A percentile compares a stretch with the other conserved stretches of the same genome.
Conservation (phyloP, 2,888 invertebrate genomes). For the Druceiella hillmani region DNA sequence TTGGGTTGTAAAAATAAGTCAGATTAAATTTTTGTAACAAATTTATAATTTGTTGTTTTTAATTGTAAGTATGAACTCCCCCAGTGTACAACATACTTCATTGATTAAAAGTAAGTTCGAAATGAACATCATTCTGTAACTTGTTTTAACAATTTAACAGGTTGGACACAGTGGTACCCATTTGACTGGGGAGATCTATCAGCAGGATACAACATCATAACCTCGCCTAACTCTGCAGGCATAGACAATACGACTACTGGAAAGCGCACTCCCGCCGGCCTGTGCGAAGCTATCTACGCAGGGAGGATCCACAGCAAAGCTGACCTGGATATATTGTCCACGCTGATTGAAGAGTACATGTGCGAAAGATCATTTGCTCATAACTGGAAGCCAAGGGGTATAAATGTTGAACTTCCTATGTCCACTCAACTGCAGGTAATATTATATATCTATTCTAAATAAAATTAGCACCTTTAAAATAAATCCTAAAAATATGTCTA, state of each 20-base stretch:
- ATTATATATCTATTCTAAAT: background rate
- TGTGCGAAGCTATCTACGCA: slow-evolving; percentile 33
- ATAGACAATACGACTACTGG: no score
- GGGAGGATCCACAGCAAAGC: slow-evolving; percentile 31
- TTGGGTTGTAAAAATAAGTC: no score
- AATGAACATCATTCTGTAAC: background rate
- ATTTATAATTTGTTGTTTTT: no score
- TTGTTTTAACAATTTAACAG: no score
- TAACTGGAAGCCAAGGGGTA: slow-evolving; percentile 24
- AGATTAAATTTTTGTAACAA: no score
- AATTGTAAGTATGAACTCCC: no score
- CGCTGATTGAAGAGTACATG: slow-evolving; percentile 25
- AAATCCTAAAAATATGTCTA: no score
- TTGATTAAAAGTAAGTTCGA: no score
- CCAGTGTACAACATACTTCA: no score
- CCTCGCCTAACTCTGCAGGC: no score
- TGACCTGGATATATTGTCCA: slow-evolving; percentile 31
- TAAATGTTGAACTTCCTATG: slow-evolving; percentile 40
- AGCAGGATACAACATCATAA: no score
- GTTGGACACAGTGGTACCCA: slow-evolving; percentile 43
- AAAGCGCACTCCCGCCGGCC: slow-evolving; percentile 24
- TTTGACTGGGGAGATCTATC: slow-evolving; percentile 46
- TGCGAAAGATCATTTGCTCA: slow-evolving; percentile 25
- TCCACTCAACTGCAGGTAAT: slow-evolving; percentile 35
- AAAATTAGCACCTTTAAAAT: no score